Evolutionary conservation across 2,888 invertebrate genomes (phyloP).

Genomic region (Heteromurus nitidus): DNA sequence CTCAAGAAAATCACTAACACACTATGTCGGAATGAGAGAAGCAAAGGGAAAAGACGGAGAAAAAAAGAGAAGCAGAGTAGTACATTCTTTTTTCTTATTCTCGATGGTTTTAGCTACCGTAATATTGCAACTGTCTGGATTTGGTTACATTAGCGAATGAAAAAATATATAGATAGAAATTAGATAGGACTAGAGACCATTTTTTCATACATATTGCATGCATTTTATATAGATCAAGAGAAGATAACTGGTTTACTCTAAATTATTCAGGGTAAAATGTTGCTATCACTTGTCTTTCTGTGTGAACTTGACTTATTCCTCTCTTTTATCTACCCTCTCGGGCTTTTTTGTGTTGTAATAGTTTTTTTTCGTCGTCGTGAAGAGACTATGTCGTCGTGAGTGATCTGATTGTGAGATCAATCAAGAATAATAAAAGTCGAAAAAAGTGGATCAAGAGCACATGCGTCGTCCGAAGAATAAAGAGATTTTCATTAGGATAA

Average conservation of each 20-base stretch:
- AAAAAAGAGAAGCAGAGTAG: background rate
- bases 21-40: background rate
- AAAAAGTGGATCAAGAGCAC: conserved; percentile 54
- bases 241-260: too few relatives aligned
- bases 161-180: background rate
- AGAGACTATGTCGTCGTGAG: conserved; percentile 18
- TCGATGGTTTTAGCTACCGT: conserved; percentile 8
- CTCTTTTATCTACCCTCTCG: conserved; percentile 5
- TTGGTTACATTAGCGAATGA: conserved; percentile 21
- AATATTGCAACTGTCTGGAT: conserved; percentile 35
- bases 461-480: background rate
- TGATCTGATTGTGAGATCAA: conserved; percentile 42
- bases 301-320: too few relatives aligned
- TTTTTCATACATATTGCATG: too few relatives aligned
- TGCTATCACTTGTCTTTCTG: too few relatives aligned
- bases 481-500: too few relatives aligned
- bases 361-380: conserved; percentile 1
- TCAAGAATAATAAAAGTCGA: conserved; percentile 24
- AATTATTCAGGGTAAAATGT: too few relatives aligned
- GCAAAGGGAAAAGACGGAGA: background rate
- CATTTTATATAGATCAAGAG: too few relatives aligned
- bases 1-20: background rate
- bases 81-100: too few relatives aligned
- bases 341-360: background rate
- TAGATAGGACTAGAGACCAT: too few relatives aligned